Conservation (phyloP, 2,888 invertebrate species). For the Laothoe populi region DNA sequence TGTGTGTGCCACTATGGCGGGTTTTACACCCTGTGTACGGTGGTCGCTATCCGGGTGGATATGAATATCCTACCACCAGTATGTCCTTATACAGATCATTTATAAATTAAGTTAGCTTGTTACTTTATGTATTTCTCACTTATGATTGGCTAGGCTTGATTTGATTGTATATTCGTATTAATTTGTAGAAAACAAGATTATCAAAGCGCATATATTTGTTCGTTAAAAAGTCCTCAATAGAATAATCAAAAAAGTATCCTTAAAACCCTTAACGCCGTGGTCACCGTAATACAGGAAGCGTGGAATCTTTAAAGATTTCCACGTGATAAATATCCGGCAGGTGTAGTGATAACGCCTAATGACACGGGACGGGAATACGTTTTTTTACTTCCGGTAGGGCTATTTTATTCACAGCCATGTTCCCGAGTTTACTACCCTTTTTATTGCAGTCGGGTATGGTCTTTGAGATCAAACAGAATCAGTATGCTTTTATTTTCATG, state of each 20-base stretch:
- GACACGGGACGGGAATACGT: neutral
- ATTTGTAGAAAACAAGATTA: no score
- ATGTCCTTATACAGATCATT: no score
- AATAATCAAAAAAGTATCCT: neutral
- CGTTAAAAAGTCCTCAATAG: neutral
- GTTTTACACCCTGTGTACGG: no score
- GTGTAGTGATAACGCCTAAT: constrained; percentile 1
- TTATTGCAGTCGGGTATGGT: neutral
- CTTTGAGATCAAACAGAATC: neutral
- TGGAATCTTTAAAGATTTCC: constrained; percentile 1
- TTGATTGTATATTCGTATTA: no score
- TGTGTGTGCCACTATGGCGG: no score
- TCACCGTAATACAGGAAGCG: neutral
- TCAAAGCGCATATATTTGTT: no score
- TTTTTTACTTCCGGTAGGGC: neutral
- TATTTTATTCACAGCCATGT: neutral
- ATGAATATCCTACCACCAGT: no score
- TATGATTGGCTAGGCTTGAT: no score
- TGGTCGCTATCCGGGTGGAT: no score
- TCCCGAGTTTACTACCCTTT: neutral
- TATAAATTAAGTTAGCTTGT: no score
- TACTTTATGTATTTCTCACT: no score
- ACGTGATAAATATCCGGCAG: constrained; percentile 8
- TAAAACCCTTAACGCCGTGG: neutral
- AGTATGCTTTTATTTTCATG: no score